phyloP scores from a whole-genome alignment of 2,888 invertebrate species.

The Dryobota labecula region DNA sequence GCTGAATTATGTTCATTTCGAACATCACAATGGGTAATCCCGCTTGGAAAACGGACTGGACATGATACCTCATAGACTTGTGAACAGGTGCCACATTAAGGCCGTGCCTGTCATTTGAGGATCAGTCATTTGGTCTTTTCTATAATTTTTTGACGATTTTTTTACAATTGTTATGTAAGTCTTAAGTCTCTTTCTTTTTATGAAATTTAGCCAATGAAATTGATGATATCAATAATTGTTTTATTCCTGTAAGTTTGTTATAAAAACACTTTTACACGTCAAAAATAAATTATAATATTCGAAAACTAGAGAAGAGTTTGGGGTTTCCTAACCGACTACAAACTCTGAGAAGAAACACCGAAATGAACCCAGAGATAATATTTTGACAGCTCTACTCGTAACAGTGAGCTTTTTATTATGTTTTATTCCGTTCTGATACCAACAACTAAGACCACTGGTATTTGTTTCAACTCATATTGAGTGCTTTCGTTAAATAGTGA shows the following conservation, averaged over 20 bases:
- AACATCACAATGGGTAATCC: no score
- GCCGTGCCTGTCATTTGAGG: background rate
- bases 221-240: background rate
- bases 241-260: background rate
- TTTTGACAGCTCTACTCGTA: background rate
- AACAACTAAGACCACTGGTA: no score
- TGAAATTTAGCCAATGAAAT: background rate
- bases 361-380: background rate
- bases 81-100: background rate
- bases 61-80: background rate
- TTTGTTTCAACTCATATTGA: no score
- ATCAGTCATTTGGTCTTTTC: background rate
- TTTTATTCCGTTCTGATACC: no score
- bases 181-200: no score
- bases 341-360: background rate
- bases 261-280: background rate
- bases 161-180: background rate
- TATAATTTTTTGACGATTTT: background rate
- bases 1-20: background rate
- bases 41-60: background rate
- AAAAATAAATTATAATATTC: background rate
- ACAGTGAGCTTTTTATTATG: background rate
- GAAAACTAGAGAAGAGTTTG: background rate
- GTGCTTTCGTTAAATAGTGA: background rate
- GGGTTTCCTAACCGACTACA: no score